phyloP scores from a whole-genome alignment of 2,113 vertebrate species.

The Oncorhynchus tshawytscha region DNA sequence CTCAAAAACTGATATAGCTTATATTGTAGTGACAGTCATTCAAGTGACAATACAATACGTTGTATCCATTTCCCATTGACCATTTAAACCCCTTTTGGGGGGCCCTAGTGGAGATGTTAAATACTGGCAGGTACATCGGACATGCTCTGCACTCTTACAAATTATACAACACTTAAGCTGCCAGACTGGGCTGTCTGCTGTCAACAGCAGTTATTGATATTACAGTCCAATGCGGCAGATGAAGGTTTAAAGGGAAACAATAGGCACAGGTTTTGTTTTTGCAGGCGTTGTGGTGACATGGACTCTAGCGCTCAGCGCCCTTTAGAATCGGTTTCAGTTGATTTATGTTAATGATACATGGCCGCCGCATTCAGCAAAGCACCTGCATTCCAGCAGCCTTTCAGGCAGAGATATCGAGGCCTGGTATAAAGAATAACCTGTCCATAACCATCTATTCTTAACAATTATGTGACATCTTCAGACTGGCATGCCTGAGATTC shows the following conservation, averaged over 20 bases:
- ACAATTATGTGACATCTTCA: constrained; percentile 20
- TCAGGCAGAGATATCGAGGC: constrained; percentile 11
- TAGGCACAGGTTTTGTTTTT: neutral
- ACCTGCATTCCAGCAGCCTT: constrained; percentile 7
- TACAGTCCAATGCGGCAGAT: neutral
- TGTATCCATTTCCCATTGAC: no score
- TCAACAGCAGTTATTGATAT: neutral
- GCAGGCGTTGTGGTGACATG: neutral
- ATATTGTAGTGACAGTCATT: no score
- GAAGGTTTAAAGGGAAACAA: neutral
- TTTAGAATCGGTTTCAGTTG: constrained; percentile 11
- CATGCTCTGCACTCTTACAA: neutral
- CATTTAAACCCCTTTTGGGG: no score
- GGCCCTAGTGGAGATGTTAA: neutral
- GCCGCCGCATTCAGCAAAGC: neutral
- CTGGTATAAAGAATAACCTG: constrained; percentile 20
- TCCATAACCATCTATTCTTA: constrained; percentile 16
- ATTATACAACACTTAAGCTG: neutral
- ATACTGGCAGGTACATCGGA: neutral
- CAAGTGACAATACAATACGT: no score
- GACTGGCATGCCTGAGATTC: constrained; percentile 34
- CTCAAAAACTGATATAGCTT: no score
- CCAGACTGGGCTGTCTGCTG: neutral
- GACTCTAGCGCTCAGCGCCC: neutral
- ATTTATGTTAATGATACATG: constrained; percentile 13